phyloP scores from a whole-genome alignment of 2,797 vertebrate genomes.

The Trematomus bernacchii region DNA sequence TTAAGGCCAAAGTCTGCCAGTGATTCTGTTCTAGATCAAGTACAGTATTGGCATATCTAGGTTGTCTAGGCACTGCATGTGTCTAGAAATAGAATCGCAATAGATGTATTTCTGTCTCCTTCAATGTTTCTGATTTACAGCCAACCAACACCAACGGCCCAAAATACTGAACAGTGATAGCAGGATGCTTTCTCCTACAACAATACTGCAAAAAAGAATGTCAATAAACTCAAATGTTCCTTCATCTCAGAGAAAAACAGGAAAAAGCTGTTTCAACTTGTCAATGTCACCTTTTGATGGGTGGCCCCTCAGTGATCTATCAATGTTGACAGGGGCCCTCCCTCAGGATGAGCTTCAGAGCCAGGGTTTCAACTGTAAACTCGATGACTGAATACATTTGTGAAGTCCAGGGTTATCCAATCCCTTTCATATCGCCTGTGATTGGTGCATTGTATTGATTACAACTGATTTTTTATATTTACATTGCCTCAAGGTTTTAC shows the following conservation, averaged over 20 bases:
- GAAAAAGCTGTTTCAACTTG: slow-evolving; percentile 31
- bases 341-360: slow-evolving; percentile 15
- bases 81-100: slow-evolving; percentile 56
- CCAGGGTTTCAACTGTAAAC: slow-evolving; percentile 9
- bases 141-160: slow-evolving; percentile 36
- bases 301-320: slow-evolving; percentile 45
- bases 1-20: slow-evolving; percentile 30
- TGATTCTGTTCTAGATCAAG: slow-evolving; percentile 55
- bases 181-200: slow-evolving; percentile 7
- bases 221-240: slow-evolving; percentile 7
- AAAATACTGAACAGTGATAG: slow-evolving; percentile 22
- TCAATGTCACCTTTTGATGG: slow-evolving; percentile 60
- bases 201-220: slow-evolving; percentile 3
- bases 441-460: slow-evolving; percentile 9
- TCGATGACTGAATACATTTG: slow-evolving; percentile 14
- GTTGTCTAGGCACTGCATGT: slow-evolving; percentile 64
- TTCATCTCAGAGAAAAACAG: slow-evolving; percentile 22
- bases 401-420: not conserved
- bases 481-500: not conserved
- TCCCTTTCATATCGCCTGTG: not conserved
- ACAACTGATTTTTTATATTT: slow-evolving; percentile 5
- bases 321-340: slow-evolving; percentile 44
- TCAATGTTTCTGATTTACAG: slow-evolving; percentile 28
- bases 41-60: slow-evolving; percentile 62
- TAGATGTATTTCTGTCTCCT: slow-evolving; percentile 63